These are phyloP conservation scores for Tympanuchus pallidicinctus DNA, from an alignment of 2,113 vertebrate species.

Conservation along the genomic window DNA sequence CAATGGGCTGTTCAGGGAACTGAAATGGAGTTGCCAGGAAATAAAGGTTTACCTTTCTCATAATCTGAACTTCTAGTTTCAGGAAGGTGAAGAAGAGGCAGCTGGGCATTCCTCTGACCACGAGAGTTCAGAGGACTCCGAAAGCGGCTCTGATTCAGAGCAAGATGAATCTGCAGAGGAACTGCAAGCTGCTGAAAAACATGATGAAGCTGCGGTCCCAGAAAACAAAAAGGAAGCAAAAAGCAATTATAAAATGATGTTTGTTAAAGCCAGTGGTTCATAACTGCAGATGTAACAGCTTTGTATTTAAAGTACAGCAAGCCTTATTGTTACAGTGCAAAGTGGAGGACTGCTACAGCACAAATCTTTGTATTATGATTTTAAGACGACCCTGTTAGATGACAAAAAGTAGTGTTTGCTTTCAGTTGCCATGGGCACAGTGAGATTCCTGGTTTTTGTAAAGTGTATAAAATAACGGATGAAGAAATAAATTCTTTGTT, in stretches of 20 bases:
- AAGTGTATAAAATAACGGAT: constrained; percentile 77
- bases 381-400: constrained; percentile 81
- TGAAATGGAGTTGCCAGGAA: neutral
- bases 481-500: constrained; percentile 78
- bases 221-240: constrained; percentile 82
- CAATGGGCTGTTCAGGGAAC: neutral
- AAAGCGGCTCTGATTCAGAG: constrained; percentile 77
- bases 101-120: constrained; percentile 73
- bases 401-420: constrained; percentile 81
- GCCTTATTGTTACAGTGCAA: constrained; percentile 83
- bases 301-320: constrained; percentile 81
- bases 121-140: constrained; percentile 81
- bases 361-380: constrained; percentile 85
- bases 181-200: constrained; percentile 74
- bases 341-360: constrained; percentile 85
- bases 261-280: constrained; percentile 85
- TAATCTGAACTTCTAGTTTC: constrained; percentile 70
- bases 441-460: constrained; percentile 80
- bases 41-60: neutral
- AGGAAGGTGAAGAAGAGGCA: constrained; percentile 71
- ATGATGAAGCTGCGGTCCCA: constrained; percentile 72
- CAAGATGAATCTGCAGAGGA: constrained; percentile 78
- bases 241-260: constrained; percentile 87
- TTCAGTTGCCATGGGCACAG: constrained; percentile 79
- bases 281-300: constrained; percentile 77